Conservation (phyloP, 2,888 invertebrate species). For the Pseudoips prasinana region DNA sequence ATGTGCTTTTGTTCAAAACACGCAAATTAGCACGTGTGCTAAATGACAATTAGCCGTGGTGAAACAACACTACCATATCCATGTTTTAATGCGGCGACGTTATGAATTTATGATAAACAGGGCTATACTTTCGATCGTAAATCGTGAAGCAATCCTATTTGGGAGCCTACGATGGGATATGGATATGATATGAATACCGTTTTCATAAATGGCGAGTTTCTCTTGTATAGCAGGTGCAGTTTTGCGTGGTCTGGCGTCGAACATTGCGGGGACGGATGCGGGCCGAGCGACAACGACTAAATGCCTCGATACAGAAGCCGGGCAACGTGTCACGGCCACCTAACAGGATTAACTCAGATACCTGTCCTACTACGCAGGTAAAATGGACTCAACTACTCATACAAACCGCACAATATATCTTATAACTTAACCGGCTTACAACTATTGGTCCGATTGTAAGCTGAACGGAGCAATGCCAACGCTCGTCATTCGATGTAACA, state of each 20-base stretch:
- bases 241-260: conserved; percentile 68
- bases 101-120: conserved; percentile 24
- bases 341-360: conserved; percentile 79
- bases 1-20: conserved; percentile 67
- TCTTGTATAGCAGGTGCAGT: conserved; percentile 74
- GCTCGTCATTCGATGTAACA: conserved; percentile 4
- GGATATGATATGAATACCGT: conserved; percentile 65
- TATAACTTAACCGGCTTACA: conserved; percentile 66
- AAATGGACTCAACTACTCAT: conserved; percentile 57
- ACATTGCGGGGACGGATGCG: conserved; percentile 69
- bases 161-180: conserved; percentile 40
- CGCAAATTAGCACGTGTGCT: conserved; percentile 62
- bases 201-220: conserved; percentile 78
- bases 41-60: conserved; percentile 72
- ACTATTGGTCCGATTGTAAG: conserved; percentile 49
- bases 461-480: conserved; percentile 32
- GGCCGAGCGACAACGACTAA: conserved; percentile 53
- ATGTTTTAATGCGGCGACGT: conserved; percentile 39
- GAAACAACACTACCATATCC: conserved; percentile 55
- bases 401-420: conserved; percentile 43
- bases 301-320: conserved; percentile 70
- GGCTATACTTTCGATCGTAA: conserved; percentile 65
- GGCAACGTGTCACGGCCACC: conserved; percentile 78
- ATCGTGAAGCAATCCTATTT: conserved; percentile 40
- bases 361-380: conserved; percentile 76